Evolutionary conservation across 1,140 invertebrate genomes (phyloP), one percentile per base, ranked within the genome.

Genomic region (Tetramorium parvispinum): DNA sequence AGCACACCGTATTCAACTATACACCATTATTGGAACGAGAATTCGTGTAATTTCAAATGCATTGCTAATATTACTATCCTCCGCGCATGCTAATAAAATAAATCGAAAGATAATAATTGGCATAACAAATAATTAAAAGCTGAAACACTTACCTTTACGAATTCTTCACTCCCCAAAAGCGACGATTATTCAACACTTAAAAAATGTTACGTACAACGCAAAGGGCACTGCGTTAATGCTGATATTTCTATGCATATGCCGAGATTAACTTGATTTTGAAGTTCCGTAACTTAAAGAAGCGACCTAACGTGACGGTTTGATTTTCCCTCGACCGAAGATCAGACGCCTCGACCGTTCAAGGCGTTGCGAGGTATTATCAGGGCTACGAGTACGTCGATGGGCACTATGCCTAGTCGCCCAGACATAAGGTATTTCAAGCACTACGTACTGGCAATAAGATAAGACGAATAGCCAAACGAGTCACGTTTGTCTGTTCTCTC

Each of bases 341-440:
- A 59, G n/a, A 73, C 68, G 8, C 6, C 68, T 83, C n/a, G 16
- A 57, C 10, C 13, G 59, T 53, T 32, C 49, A 61, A 61, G 24
- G 49, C 27, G 8, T 18, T 4, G 7, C 24, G 21, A 73, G 57
- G 18, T 53, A 82, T 90, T 86, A 85, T 86, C 73, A 75, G 55
- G 49, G 40, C 18, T 43, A 11, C 37, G 83, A 90, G 61, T 78
- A 78, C 55, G 66, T 90, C 59, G 59, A 86, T 85, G 91, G 92
- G 93, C 93, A 93, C 90, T 89, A 93, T 93, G 93, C 93, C 92
- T 92, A 91, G 40, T 83, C 85, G 71, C 89, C 89, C 61, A 43
- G 86, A 86, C 82, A 68, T 51, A 91, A 86, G 73, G 79, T 94
- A 93, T 94, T 94, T 94, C 92, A 91, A 90, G 91, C 88, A 75